phyloP scores from a whole-genome alignment of 1,140 invertebrate species.

The Microvelia longipes region DNA sequence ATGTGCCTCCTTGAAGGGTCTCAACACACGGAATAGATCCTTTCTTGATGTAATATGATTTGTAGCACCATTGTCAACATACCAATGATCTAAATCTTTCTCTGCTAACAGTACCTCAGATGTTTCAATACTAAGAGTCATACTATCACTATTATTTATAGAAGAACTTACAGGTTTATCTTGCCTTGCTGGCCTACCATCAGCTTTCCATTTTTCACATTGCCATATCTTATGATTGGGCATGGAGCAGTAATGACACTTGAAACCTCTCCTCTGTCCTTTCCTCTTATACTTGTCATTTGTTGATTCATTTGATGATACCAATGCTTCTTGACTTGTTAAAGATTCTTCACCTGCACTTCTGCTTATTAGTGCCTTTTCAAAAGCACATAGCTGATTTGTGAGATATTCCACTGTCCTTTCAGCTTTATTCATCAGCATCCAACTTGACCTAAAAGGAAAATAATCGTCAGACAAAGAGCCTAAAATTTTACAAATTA shows the following conservation, averaged over 20 bases:
- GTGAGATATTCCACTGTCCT: background rate
- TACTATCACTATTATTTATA: background rate
- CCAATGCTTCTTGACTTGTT: background rate
- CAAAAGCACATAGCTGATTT: background rate
- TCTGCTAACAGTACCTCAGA: constrained; percentile 3
- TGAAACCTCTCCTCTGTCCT: background rate
- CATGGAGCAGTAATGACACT: background rate
- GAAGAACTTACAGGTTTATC: background rate
- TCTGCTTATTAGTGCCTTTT: background rate
- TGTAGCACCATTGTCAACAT: constrained; percentile 26
- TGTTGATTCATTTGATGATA: background rate
- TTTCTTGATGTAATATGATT: constrained; percentile 22
- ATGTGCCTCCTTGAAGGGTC: constrained; percentile 15
- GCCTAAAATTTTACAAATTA: background rate
- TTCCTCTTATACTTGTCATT: background rate
- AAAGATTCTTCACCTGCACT: background rate
- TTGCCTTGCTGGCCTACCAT: background rate
- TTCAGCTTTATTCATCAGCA: background rate
- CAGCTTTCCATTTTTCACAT: background rate
- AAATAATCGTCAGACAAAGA: background rate
- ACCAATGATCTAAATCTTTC: constrained; percentile 22
- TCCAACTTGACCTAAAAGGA: background rate
- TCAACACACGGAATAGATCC: constrained; percentile 20
- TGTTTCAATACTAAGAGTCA: background rate
- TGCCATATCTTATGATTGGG: background rate